Conservation (phyloP, 2,113 vertebrate species). For the Etia nguti region DNA sequence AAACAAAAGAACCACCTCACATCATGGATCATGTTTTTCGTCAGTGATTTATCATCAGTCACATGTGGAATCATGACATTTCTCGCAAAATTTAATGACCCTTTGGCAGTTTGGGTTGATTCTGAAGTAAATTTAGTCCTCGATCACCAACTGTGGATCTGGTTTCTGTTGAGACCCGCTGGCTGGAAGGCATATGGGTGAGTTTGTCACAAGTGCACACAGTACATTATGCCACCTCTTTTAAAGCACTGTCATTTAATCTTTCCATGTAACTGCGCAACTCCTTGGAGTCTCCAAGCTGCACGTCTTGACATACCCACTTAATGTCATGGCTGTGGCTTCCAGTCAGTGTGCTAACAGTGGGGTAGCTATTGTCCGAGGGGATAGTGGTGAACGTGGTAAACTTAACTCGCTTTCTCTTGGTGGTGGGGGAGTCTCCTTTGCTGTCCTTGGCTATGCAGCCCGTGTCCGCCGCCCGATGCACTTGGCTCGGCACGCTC, state of each 20-base stretch:
- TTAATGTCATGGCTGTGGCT: conserved; percentile 82
- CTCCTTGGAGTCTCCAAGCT: conserved; percentile 79
- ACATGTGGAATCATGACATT: conserved; percentile 17
- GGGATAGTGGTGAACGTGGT: conserved; percentile 87
- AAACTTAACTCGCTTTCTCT: conserved; percentile 91
- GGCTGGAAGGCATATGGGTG: conserved; percentile 80
- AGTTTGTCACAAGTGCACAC: conserved; percentile 60
- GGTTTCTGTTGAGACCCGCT: conserved; percentile 30
- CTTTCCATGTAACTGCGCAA: conserved; percentile 84
- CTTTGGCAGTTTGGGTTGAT: conserved; percentile 66
- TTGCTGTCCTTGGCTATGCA: conserved; percentile 69
- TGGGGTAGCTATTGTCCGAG: conserved; percentile 75
- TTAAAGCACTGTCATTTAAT: conserved; percentile 78
- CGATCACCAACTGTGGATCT: background rate
- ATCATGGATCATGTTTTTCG: background rate
- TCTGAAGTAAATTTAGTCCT: conserved; percentile 11
- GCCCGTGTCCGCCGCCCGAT: conserved; percentile 61
- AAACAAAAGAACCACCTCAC: conserved; percentile 39
- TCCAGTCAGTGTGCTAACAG: conserved; percentile 77
- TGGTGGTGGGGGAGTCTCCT: conserved; percentile 82
- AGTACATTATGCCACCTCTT: conserved; percentile 68
- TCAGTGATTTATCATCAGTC: conserved; percentile 20
- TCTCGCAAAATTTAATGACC: conserved; percentile 30
- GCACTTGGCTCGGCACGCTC: conserved; percentile 75
- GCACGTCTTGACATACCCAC: conserved; percentile 87